A percentile compares a stretch with the other conserved stretches of the same genome.
phyloP scores from a whole-genome alignment of 2,113 vertebrate species.

The Mus spicilegus region DNA sequence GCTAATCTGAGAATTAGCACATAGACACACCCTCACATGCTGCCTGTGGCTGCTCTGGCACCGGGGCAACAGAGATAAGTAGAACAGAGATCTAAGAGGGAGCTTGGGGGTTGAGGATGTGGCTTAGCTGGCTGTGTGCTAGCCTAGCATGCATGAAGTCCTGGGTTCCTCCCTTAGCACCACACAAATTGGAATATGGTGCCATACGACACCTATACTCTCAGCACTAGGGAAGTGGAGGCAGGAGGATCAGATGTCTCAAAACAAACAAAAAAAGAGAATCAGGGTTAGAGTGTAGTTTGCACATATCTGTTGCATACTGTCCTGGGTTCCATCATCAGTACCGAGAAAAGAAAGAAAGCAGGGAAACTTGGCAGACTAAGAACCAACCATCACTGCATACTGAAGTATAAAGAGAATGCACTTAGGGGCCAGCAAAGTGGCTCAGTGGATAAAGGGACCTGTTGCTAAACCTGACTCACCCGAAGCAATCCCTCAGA shows the following conservation, averaged over 20 bases:
- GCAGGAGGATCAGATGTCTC: not conserved
- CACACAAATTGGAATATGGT: not conserved
- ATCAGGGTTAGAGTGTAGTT: not conserved
- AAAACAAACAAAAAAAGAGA: not conserved
- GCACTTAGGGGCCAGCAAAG: not conserved
- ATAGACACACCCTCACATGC: not conserved
- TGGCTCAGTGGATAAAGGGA: not conserved
- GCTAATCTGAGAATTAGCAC: not conserved
- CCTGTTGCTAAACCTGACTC: not conserved
- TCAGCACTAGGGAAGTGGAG: not conserved
- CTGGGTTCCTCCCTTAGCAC: not conserved
- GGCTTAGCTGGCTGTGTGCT: not conserved
- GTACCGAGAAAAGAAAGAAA: not conserved
- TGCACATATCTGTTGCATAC: not conserved
- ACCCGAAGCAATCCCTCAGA: not conserved
- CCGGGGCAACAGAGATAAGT: not conserved
- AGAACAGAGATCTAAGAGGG: not conserved
- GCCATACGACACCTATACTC: not conserved
- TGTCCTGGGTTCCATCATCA: not conserved
- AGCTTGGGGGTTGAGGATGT: not conserved
- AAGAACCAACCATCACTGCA: not conserved
- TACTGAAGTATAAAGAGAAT: not conserved
- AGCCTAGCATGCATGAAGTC: not conserved
- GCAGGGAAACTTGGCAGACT: no score
- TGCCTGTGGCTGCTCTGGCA: not conserved